Evolutionary conservation across 2,888 invertebrate genomes (phyloP).

Genomic region (Allolobophora icterica): DNA sequence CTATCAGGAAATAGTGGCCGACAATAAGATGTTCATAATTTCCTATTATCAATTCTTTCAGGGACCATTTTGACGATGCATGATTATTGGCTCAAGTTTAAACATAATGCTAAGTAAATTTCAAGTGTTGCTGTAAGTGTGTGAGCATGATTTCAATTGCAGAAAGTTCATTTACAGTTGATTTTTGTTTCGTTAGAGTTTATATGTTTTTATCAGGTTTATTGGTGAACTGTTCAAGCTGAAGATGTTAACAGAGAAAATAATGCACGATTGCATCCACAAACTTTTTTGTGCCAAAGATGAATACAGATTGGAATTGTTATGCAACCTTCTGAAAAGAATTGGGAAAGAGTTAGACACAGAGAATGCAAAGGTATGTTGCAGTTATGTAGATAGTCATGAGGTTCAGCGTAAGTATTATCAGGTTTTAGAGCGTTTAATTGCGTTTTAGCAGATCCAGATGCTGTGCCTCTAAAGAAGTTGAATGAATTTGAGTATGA

Average conservation of each 20-base stretch:
- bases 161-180: no score
- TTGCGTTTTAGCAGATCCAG: neutral
- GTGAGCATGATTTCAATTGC: no score
- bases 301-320: slow-evolving; percentile 90
- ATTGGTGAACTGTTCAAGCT: slow-evolving; percentile 89
- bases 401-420: neutral
- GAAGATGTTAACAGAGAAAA: slow-evolving; percentile 83
- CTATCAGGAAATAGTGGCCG: no score
- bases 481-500: neutral
- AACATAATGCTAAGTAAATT: no score
- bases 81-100: no score
- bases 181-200: neutral
- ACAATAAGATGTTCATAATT: no score
- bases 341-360: slow-evolving; percentile 83
- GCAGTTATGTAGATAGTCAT: neutral
- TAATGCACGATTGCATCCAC: slow-evolving; percentile 85
- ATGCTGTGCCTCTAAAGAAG: neutral
- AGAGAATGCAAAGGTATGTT: slow-evolving; percentile 42
- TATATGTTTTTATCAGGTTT: slow-evolving; percentile 67
- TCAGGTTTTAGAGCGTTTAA: neutral
- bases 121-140: no score
- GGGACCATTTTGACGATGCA: no score
- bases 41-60: no score
- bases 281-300: slow-evolving; percentile 78
- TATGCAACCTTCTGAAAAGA: slow-evolving; percentile 88